Evolutionary conservation across 2,888 invertebrate genomes (phyloP), one percentile per base, ranked within the genome.

Genomic region (Troides oblongomaculatus): DNA sequence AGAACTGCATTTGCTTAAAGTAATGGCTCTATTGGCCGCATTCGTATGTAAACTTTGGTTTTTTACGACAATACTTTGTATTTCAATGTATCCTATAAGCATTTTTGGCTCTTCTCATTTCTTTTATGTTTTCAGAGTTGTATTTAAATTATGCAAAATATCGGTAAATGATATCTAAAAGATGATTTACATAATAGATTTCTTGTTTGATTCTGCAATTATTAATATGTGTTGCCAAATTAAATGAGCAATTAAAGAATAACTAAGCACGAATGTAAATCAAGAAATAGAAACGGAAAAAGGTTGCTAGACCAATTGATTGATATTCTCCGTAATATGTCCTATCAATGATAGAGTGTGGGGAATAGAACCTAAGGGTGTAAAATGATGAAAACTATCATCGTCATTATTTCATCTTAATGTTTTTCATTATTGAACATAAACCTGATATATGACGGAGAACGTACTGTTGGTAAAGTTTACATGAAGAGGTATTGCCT

Each of bases 1-100:
- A n/a, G 39, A 64, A 60, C 14, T 25, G 23, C 64, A 68, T 68
- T 64, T 60, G 25, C 60, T 60, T 46, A 39, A 60, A 64, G 25
- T 60, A 59, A 68, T 68, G 59, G 59, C 68, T 64, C 60, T 39
- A 59, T 39, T 56, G 53, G 25, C 25, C 60, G 53, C 64, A 64
- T 68, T 68, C 43, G 43, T 64, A 64, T 64, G 64, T 68, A 68
- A 68, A 68, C 68, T 39, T 43, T 62, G 58, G 63, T 50, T 59
- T 18, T 14, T 25, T 23, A 58, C 36, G n/a, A 18, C 46, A 12
- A 59, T 60, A 68, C 53, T 18, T 36, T 50, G 62, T 68, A 36
- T 68, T 46, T 62, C 53, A 39, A 66, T 66, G 21, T 61, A 56
- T 56, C 61, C 53, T 39, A 14, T 17, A 25, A 61, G 39, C 53